Conservation (phyloP, 2,113 vertebrate species). For the Melanerpes formicivorus region DNA sequence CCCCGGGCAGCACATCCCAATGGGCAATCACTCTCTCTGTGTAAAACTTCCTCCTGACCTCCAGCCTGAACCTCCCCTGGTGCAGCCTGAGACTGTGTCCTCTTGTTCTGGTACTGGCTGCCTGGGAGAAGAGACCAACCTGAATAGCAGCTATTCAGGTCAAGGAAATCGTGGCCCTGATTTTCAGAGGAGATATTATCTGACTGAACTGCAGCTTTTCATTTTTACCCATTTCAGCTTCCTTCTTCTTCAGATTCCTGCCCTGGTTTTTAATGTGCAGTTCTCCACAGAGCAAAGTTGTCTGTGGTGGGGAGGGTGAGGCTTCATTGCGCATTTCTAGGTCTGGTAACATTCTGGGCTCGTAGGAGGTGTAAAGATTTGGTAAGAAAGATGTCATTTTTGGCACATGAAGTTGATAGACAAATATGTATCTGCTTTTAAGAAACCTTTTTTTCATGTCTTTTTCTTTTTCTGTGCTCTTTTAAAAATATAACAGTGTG, state of each 20-base stretch:
- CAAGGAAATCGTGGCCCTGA: not conserved
- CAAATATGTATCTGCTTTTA: not conserved
- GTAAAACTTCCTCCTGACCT: too few species aligned
- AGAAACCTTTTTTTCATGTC: not conserved
- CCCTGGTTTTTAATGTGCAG: not conserved
- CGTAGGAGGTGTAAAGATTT: not conserved
- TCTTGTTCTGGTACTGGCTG: too few species aligned
- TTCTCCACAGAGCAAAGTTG: not conserved
- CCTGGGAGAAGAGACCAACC: too few species aligned
- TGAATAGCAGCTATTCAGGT: not conserved
- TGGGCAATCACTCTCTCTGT: too few species aligned
- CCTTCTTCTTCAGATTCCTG: not conserved
- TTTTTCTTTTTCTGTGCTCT: not conserved
- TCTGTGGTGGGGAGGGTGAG: not conserved
- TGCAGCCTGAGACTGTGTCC: too few species aligned
- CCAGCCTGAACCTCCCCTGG: too few species aligned
- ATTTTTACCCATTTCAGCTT: not conserved
- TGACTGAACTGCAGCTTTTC: not conserved
- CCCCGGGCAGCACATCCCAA: too few species aligned
- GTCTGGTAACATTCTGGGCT: not conserved
- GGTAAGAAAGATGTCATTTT: not conserved
- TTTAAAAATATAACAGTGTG: not conserved
- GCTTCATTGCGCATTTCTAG: not conserved
- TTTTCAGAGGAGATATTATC: not conserved
- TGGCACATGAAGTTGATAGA: constrained; percentile 21